These are phyloP conservation scores for Aradophagus sp. DNA, from an alignment of 1,140 invertebrate species.

Conservation along the genomic window DNA sequence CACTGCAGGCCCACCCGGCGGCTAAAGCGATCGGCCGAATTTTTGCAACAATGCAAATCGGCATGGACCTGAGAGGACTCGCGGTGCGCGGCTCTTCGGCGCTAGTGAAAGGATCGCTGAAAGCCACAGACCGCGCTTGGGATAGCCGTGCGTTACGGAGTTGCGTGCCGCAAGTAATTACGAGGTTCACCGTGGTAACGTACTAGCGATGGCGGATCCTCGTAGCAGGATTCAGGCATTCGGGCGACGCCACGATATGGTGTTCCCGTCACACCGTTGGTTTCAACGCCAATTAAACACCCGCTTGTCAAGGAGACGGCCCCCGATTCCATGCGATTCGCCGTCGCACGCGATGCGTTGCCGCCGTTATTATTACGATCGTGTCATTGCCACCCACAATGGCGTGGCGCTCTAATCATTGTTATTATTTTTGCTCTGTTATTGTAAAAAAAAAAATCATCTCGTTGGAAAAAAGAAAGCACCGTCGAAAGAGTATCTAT, in stretches of 20 bases:
- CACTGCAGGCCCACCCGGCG: no score
- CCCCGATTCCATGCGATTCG: constrained; percentile 66
- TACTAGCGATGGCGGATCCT: constrained; percentile 70
- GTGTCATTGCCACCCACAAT: constrained; percentile 69
- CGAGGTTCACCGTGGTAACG: constrained; percentile 70
- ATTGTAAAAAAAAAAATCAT: constrained; percentile 8
- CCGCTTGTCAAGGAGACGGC: constrained; percentile 74
- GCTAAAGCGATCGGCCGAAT: no score
- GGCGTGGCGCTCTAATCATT: constrained; percentile 47
- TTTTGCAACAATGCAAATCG: no score
- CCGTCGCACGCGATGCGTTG: constrained; percentile 72
- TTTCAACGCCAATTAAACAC: constrained; percentile 77
- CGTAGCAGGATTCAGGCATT: constrained; percentile 70
- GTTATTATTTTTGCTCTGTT: constrained; percentile 5
- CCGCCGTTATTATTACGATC: constrained; percentile 64
- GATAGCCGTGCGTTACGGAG: constrained; percentile 58
- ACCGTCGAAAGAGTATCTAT: no score
- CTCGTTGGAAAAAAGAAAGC: no score
- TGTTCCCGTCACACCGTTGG: constrained; percentile 73
- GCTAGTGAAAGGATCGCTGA: no score
- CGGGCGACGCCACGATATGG: constrained; percentile 69
- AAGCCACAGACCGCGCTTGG: no score
- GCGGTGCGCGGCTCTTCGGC: no score
- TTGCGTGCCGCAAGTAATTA: constrained; percentile 74
- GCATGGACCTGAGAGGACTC: no score